Conservation (phyloP, 2,113 vertebrate species). For the Cyprinodon variegatus region DNA sequence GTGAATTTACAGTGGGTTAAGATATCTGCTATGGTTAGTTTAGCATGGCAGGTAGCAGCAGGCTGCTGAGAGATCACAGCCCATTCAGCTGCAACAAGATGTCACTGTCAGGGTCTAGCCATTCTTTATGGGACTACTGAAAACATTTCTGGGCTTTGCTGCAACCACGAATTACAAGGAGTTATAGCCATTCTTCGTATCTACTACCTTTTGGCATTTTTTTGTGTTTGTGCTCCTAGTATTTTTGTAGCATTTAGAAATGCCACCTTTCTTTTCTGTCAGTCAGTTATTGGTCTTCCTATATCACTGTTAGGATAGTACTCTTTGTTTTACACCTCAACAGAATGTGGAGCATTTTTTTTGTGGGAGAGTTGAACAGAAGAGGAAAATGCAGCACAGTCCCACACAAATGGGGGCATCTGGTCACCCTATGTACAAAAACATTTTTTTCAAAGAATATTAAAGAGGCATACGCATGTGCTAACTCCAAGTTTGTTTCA, state of each 20-base stretch:
- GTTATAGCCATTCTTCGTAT: conserved; percentile 10
- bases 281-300: neutral
- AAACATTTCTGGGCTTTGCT: conserved; percentile 53
- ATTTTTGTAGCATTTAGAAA: conserved; percentile 6
- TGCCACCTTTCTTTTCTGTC: neutral
- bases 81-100: conserved; percentile 63
- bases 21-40: conserved; percentile 48
- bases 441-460: too few relatives aligned
- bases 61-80: conserved; percentile 67
- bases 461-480: too few relatives aligned
- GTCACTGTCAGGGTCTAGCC: conserved; percentile 60
- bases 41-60: conserved; percentile 46
- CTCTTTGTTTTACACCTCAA: neutral
- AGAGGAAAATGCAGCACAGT: too few relatives aligned
- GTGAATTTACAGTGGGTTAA: conserved; percentile 43
- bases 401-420: too few relatives aligned
- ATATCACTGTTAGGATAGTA: neutral
- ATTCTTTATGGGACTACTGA: conserved; percentile 60
- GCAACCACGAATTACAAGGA: conserved; percentile 59
- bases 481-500: neutral
- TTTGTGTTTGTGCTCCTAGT: neutral
- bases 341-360: too few relatives aligned
- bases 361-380: too few relatives aligned
- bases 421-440: too few relatives aligned
- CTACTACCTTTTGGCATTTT: neutral